Evolutionary conservation across 2,888 invertebrate species (phyloP).

Genomic region (Micropterix aruncella): DNA sequence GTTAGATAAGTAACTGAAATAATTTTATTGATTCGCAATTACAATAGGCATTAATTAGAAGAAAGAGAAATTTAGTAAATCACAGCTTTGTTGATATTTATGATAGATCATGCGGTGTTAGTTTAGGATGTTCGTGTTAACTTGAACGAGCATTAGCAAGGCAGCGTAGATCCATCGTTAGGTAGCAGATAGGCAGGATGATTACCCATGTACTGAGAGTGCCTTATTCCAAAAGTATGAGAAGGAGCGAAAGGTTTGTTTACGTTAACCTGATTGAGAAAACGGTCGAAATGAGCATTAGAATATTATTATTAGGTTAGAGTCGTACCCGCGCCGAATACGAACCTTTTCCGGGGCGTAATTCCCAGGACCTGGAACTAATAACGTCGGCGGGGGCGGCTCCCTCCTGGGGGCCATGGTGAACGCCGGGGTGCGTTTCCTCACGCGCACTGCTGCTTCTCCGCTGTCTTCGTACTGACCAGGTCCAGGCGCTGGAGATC

Average conservation of each 20-base stretch:
- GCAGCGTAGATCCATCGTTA: slow-evolving; percentile 31
- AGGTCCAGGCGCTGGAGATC: slow-evolving; percentile 66
- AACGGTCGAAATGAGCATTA: too few relatives aligned
- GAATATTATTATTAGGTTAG: too few relatives aligned
- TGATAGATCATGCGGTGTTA: slow-evolving; percentile 23
- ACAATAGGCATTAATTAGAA: too few relatives aligned
- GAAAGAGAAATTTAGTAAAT: too few relatives aligned
- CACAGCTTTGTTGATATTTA: too few relatives aligned
- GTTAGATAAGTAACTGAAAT: too few relatives aligned
- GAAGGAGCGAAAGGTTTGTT: slow-evolving; percentile 49
- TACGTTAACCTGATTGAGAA: slow-evolving; percentile 34
- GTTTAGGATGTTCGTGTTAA: too few relatives aligned
- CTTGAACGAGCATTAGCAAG: too few relatives aligned
- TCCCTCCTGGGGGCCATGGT: slow-evolving; percentile 59
- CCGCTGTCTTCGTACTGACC: slow-evolving; percentile 56
- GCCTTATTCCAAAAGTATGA: slow-evolving; percentile 66
- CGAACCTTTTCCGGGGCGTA: slow-evolving; percentile 48
- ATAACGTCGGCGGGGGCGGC: slow-evolving; percentile 22
- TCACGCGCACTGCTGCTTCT: slow-evolving; percentile 26
- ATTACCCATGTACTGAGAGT: slow-evolving; percentile 59
- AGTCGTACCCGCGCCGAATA: slow-evolving; percentile 1
- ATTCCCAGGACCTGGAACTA: slow-evolving; percentile 44
- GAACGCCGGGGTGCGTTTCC: slow-evolving; percentile 57
- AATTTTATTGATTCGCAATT: too few relatives aligned
- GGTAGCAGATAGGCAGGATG: slow-evolving; percentile 26